These are phyloP conservation scores for Agriopis aurantiaria DNA, from an alignment of 2,888 invertebrate species.

Conservation along the genomic window DNA sequence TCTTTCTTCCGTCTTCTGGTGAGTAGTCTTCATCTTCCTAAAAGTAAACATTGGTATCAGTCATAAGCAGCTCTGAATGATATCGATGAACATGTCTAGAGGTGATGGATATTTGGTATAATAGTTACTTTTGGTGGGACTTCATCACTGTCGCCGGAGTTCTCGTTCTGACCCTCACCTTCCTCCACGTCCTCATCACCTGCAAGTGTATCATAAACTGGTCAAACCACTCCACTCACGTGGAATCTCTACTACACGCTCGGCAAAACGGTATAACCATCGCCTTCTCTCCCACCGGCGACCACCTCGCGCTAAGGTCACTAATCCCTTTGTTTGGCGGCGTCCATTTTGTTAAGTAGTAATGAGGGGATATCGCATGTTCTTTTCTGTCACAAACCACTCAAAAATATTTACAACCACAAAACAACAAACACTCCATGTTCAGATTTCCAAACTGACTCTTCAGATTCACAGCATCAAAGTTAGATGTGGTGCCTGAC, in stretches of 20 bases:
- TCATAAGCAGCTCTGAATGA: conserved; percentile 19
- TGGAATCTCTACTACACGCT: conserved; percentile 60
- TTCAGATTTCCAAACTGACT: conserved; percentile 51
- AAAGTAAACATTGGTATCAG: conserved; percentile 41
- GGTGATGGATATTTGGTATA: conserved; percentile 32
- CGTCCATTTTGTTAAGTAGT: conserved; percentile 92
- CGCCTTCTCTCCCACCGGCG: conserved; percentile 62
- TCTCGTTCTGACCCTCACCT: conserved; percentile 88
- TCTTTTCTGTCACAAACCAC: conserved; percentile 87
- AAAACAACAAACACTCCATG: conserved; percentile 73
- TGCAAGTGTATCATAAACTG: conserved; percentile 78
- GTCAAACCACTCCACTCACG: conserved; percentile 73
- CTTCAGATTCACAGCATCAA: conserved; percentile 49
- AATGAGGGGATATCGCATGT: conserved; percentile 90
- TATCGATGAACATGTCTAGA: conserved; percentile 11
- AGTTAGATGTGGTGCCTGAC: conserved; percentile 45
- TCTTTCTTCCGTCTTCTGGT: conserved; percentile 93
- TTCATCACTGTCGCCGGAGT: conserved; percentile 92
- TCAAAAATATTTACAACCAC: conserved; percentile 84
- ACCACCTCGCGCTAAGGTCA: conserved; percentile 86
- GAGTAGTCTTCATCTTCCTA: conserved; percentile 95
- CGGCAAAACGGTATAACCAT: conserved; percentile 59
- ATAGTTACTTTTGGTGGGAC: conserved; percentile 85
- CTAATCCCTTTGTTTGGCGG: conserved; percentile 92
- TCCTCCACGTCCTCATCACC: conserved; percentile 91